phyloP scores from a whole-genome alignment of 35 echinoderm and acorn worm genomes.

The Chiridota heheva region DNA sequence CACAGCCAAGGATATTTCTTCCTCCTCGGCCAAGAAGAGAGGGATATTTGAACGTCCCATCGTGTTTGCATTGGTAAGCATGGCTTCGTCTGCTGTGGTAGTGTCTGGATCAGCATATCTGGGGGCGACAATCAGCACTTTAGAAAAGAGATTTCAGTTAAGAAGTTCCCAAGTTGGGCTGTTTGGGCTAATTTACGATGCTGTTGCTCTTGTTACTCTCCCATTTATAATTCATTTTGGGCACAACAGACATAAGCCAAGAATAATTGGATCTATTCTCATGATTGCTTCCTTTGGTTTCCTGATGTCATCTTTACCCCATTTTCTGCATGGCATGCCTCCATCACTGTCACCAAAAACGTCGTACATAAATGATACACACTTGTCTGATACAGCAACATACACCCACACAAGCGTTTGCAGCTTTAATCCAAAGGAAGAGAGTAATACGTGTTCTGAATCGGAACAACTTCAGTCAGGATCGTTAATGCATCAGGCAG shows the following conservation, averaged over 20 bases:
- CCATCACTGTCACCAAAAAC: too few species aligned
- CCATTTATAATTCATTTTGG: conserved; percentile 84
- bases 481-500: neutral
- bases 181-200: conserved; percentile 55
- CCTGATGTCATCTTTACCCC: conserved; percentile 58
- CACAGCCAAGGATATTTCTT: too few species aligned
- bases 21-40: too few species aligned
- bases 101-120: conserved; percentile 22
- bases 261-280: conserved; percentile 57
- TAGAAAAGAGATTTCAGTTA: conserved; percentile 86
- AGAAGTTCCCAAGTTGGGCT: conserved; percentile 72
- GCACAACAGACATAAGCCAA: conserved; percentile 70
- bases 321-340: conserved; percentile 71
- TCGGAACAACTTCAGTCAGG: neutral
- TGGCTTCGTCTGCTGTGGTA: conserved; percentile 13
- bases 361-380: too few species aligned
- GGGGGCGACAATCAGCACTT: conserved; percentile 67
- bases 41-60: conserved; percentile 21
- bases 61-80: neutral
- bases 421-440: too few species aligned
- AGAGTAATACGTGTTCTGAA: neutral
- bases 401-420: too few species aligned
- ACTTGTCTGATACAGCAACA: too few species aligned
- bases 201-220: conserved; percentile 46
- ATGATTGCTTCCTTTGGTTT: conserved; percentile 52